Evolutionary conservation across 2,888 invertebrate species (phyloP).

Genomic region (Scaptodrosophila latifasciaeformis): DNA sequence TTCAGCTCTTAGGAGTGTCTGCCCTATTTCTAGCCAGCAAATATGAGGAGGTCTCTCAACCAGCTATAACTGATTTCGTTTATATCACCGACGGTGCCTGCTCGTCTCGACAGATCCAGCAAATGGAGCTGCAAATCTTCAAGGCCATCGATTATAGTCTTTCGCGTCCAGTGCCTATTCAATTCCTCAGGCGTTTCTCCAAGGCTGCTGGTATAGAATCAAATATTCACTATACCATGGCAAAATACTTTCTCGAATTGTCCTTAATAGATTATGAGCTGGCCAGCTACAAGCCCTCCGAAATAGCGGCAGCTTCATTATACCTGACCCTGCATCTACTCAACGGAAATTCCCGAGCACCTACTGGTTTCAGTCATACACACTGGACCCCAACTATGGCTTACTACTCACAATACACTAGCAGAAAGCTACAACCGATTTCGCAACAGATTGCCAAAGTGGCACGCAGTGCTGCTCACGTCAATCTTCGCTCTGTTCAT

Average conservation of each 20-base stretch:
- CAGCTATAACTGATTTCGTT: slow-evolving; percentile 90
- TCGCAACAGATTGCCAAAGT: slow-evolving; percentile 82
- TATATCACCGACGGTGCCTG: slow-evolving; percentile 93
- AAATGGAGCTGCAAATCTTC: slow-evolving; percentile 88
- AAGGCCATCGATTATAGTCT: slow-evolving; percentile 85
- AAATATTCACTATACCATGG: slow-evolving; percentile 85
- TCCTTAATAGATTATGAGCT: slow-evolving; percentile 87
- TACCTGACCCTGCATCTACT: too few species aligned
- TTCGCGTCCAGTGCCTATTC: too few species aligned
- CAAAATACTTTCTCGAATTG: slow-evolving; percentile 94
- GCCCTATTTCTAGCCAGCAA: too few species aligned
- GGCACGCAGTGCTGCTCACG: slow-evolving; percentile 80
- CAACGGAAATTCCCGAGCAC: too few species aligned
- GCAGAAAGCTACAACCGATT: slow-evolving; percentile 81
- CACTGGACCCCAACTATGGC: too few species aligned
- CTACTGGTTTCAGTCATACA: too few species aligned
- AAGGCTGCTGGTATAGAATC: too few species aligned
- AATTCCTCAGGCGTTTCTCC: too few species aligned
- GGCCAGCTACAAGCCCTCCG: slow-evolving; percentile 87
- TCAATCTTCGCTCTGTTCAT: slow-evolving; percentile 82
- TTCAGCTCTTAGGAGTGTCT: slow-evolving; percentile 93
- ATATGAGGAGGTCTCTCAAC: slow-evolving; percentile 95
- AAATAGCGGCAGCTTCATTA: too few species aligned
- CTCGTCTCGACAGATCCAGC: slow-evolving; percentile 83
- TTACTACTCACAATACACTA: slow-evolving; percentile 84